Percentiles rank a stretch among this genome's conserved stretches.
These are phyloP conservation scores for Megaceryle maxima DNA, from an alignment of 2,113 vertebrate species.

Conservation along the genomic window DNA sequence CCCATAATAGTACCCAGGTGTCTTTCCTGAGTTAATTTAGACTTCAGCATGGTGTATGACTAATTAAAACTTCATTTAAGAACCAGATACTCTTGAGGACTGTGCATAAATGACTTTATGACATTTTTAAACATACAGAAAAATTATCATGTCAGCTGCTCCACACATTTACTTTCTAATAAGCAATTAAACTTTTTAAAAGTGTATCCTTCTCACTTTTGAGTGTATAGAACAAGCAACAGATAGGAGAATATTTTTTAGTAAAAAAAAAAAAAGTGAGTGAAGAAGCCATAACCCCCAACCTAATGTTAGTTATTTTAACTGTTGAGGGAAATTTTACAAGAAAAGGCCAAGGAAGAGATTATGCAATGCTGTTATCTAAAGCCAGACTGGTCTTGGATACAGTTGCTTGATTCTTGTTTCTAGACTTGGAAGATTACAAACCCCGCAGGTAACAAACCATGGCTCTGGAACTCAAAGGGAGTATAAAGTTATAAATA, in stretches of 20 bases:
- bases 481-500: constrained; percentile 56
- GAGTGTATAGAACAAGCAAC: neutral
- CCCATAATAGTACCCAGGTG: constrained; percentile 20
- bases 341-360: neutral
- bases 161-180: neutral
- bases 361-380: neutral
- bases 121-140: constrained; percentile 34
- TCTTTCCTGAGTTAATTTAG: constrained; percentile 35
- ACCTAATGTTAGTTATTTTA: neutral
- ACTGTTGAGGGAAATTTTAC: neutral
- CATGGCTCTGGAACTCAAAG: constrained; percentile 2
- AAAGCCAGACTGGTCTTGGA: neutral
- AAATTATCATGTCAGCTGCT: neutral
- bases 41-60: constrained; percentile 6
- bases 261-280: neutral
- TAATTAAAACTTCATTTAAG: constrained; percentile 64
- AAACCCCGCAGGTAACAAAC: constrained; percentile 36
- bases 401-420: neutral
- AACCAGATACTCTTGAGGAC: constrained; percentile 16
- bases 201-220: neutral
- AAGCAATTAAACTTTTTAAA: neutral
- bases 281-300: neutral
- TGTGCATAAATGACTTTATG: constrained; percentile 30
- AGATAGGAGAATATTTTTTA: neutral
- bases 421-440: neutral